Conservation (phyloP, 2,797 vertebrate species). For the Sciurus vulgaris region DNA sequence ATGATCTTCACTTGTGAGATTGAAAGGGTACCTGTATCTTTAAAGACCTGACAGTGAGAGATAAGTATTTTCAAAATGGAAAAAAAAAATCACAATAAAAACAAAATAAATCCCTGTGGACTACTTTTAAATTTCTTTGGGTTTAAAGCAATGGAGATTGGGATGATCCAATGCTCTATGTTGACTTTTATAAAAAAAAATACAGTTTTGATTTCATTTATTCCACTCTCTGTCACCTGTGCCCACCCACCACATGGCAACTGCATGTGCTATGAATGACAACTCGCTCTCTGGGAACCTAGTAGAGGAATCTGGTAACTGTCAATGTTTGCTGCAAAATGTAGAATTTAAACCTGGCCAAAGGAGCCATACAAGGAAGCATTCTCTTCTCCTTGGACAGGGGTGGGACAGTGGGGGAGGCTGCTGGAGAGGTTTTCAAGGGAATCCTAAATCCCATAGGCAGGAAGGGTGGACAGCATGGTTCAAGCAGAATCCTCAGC, state of each 20-base stretch:
- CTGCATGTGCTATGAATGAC: not conserved
- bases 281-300: not conserved
- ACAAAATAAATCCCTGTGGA: not conserved
- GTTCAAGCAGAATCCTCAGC: not conserved
- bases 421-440: not conserved
- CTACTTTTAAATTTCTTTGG: not conserved
- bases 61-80: not conserved
- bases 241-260: not conserved
- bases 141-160: not conserved
- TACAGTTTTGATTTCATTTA: not conserved
- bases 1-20: not conserved
- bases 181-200: not conserved
- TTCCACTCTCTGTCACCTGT: not conserved
- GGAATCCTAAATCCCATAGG: not conserved
- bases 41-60: not conserved
- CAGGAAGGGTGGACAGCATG: accelerated
- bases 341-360: not conserved
- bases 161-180: not conserved
- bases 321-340: not conserved
- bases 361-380: not conserved
- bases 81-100: not conserved
- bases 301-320: not conserved
- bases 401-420: not conserved
- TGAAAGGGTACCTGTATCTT: not conserved
- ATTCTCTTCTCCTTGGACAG: not conserved